Base-by-base conservation (phyloP, 2,113 vertebrate species). In the Todiramphus saurophagus region DNA sequence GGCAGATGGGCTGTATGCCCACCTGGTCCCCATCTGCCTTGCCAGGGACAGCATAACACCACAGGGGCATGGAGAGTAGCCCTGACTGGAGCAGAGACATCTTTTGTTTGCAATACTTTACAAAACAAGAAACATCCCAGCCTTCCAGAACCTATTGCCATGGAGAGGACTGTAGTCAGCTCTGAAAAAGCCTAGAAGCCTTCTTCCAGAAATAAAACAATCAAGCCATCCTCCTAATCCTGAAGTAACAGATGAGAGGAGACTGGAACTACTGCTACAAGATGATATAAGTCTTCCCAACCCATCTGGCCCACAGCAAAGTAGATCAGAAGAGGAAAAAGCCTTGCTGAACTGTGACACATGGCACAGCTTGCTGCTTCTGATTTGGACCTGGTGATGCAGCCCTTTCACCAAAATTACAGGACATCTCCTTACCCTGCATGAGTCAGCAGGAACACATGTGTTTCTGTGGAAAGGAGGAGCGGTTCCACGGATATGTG, bases 401-500 rank as follows among this genome's bases (percentile, higher is more conserved):
- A 72, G 24, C 5, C 10, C 14, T 83, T 83, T 33, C 0, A 0
- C 21, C 37, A 82, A 79, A 82, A 85, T 64, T 48, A 50, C 1
- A 10, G 46, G 77, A 84, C 35, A 58, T 31, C 7, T 90, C 30
- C 43, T 87, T 67, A 31, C 7, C 3, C 10, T 16, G 2, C 0
- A 0, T 16, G 9, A 94, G 30, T 72, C 66, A 94, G 28, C 37
- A 50, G 44, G 21, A 82, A 19, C 14, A 23, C 16, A 9, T 3
- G 9, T 6, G 1, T 76, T 85, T 85, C 63, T 7, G 1, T 50
- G 63, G n/a, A 59, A 60, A 73, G 17, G 7, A 85, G 63, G 33
- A 73, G 20, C 0, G 6, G 15, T 37, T 85, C 31, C 31, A 3
- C 19, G 74, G 19, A 41, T 20, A 27, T 2, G 30, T 0, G 2